Percentiles rank a stretch among this genome's conserved stretches.
Conservation (phyloP, 2,113 vertebrate species). For the Acinonyx jubatus region DNA sequence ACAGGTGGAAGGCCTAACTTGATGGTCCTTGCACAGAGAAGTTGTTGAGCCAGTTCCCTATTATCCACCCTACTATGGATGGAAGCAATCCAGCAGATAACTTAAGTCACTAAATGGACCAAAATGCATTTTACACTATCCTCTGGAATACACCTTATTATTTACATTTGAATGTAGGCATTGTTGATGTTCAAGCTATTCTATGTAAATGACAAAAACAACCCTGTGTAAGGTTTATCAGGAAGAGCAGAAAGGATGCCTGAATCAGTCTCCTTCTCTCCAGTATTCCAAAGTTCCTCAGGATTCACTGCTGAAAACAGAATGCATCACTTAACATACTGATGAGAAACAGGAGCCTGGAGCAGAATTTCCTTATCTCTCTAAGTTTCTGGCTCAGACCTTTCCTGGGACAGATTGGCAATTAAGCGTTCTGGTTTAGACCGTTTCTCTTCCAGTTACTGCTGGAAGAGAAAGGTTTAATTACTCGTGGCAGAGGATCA, state of each 20-base stretch:
- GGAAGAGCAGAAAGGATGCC: background rate
- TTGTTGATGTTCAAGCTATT: background rate
- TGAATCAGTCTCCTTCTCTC: background rate
- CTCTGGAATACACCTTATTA: slow-evolving; percentile 34
- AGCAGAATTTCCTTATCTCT: slow-evolving; percentile 27
- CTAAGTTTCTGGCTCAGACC: background rate
- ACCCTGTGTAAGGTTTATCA: background rate
- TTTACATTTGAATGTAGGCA: slow-evolving; percentile 36
- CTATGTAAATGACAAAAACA: background rate
- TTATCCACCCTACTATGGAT: slow-evolving; percentile 33
- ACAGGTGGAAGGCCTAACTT: slow-evolving; percentile 7
- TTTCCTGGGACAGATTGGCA: slow-evolving; percentile 9
- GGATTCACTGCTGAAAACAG: background rate
- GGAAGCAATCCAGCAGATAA: slow-evolving; percentile 39
- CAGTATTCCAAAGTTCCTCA: background rate
- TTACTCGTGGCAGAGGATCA: slow-evolving; percentile 23
- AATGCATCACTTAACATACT: background rate
- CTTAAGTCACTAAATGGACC: slow-evolving; percentile 19
- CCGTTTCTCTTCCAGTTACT: slow-evolving; percentile 8
- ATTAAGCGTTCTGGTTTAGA: slow-evolving; percentile 31
- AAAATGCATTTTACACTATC: slow-evolving; percentile 56
- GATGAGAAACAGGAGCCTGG: background rate
- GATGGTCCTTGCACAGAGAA: slow-evolving; percentile 20
- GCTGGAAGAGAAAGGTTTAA: slow-evolving; percentile 11
- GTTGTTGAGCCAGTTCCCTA: slow-evolving; percentile 28